phyloP scores from a whole-genome alignment of 2,113 vertebrate species.

The Strix aluco region DNA sequence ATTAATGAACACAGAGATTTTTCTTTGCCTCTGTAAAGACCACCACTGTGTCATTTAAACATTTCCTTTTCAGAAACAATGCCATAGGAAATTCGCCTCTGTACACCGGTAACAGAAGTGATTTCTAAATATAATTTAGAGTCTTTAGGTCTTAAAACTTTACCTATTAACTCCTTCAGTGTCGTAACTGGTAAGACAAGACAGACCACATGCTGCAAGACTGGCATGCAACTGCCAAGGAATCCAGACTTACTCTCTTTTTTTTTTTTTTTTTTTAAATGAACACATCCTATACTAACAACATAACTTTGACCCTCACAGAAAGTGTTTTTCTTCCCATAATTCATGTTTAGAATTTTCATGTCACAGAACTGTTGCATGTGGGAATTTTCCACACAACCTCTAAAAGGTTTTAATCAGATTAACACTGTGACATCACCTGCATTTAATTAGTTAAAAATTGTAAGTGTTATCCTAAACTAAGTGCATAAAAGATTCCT shows the following conservation, averaged over 20 bases:
- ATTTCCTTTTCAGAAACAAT: conserved; percentile 32
- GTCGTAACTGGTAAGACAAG: background rate
- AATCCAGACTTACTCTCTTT: background rate
- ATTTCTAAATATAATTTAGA: conserved; percentile 21
- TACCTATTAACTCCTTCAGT: background rate
- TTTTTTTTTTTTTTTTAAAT: background rate
- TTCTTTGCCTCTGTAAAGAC: background rate
- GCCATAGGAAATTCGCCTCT: background rate
- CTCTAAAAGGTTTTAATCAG: background rate
- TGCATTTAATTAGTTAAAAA: background rate
- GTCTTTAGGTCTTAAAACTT: background rate
- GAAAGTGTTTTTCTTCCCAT: background rate
- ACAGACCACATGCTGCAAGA: background rate
- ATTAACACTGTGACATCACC: background rate
- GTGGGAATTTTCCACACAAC: background rate
- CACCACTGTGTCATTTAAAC: background rate
- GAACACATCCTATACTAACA: background rate
- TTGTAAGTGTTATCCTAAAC: background rate
- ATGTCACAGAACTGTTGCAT: background rate
- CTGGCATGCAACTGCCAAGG: background rate
- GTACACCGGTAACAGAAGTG: background rate
- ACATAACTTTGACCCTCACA: background rate
- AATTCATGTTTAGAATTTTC: background rate
- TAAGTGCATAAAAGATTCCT: background rate
- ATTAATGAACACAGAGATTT: conserved; percentile 27